phyloP scores from a whole-genome alignment of 2,113 vertebrate genomes.

The Melierax canorus region DNA sequence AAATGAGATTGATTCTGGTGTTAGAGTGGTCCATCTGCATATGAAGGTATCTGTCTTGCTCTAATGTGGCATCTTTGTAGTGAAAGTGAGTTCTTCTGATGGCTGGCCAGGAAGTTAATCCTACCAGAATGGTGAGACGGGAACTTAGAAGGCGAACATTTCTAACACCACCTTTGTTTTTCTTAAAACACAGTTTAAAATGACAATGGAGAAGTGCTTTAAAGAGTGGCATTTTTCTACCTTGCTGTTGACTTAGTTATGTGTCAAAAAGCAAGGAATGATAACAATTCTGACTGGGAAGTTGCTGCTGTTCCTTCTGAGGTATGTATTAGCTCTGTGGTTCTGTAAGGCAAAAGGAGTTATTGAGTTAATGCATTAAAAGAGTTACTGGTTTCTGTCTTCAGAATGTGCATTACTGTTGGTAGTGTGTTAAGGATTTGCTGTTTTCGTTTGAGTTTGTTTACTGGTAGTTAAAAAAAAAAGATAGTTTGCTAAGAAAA shows the following conservation, averaged over 20 bases:
- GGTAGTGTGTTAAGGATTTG: not conserved
- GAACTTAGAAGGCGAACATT: not conserved
- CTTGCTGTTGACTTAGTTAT: not conserved
- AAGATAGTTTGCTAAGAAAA: not conserved
- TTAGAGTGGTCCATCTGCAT: not conserved
- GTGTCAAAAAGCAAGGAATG: not conserved
- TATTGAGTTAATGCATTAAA: not conserved
- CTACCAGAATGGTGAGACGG: not conserved
- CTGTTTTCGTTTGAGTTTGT: not conserved
- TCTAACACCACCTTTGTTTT: not conserved
- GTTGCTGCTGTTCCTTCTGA: not conserved
- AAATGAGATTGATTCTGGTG: not conserved
- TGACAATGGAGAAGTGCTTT: not conserved
- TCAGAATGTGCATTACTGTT: not conserved
- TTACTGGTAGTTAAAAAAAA: not conserved
- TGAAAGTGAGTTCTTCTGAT: conserved; percentile 32
- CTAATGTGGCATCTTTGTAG: not conserved
- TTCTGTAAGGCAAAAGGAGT: not conserved
- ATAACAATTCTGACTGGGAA: not conserved
- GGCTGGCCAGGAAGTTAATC: conserved; percentile 13
- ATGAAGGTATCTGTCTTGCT: not conserved
- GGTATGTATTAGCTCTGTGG: not conserved
- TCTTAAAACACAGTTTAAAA: not conserved
- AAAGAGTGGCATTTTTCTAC: not conserved
- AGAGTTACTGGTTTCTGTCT: not conserved